Conservation (phyloP, 2,797 vertebrate genomes). For the Erpetoichthys calabaricus region DNA sequence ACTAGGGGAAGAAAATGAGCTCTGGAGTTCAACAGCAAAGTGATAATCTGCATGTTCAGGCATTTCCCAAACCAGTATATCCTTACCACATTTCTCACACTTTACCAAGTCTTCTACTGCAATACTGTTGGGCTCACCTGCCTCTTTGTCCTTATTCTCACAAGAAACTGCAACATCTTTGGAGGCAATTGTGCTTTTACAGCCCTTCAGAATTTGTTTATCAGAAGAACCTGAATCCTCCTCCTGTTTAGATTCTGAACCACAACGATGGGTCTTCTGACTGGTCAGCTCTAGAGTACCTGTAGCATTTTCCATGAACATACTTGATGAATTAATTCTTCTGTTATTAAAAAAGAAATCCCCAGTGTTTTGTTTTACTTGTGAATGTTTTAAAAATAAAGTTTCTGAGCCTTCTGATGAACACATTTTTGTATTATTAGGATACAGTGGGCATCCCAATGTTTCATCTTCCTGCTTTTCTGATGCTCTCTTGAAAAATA, state of each 20-base stretch:
- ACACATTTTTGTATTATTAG: no score
- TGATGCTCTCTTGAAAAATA: conserved; percentile 65
- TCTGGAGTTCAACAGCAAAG: conserved; percentile 81
- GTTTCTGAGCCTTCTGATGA: no score
- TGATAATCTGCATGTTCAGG: conserved; percentile 87
- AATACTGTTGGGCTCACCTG: conserved; percentile 8
- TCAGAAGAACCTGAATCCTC: not conserved
- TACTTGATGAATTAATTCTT: no score
- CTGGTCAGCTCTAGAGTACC: no score
- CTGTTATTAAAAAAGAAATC: no score
- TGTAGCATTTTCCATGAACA: no score
- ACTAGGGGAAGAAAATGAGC: conserved; percentile 44
- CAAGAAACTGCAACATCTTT: no score
- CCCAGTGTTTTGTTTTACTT: no score
- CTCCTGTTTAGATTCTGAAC: no score
- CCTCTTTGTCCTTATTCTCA: not conserved
- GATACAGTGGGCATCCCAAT: no score
- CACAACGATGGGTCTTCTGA: no score
- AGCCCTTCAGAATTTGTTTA: not conserved
- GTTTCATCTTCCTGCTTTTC: conserved; percentile 42
- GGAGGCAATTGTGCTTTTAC: not conserved
- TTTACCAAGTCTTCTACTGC: conserved; percentile 44
- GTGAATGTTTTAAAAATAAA: no score
- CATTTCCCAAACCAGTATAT: conserved; percentile 73
- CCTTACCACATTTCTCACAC: conserved; percentile 70